These are phyloP conservation scores for Vireo altiloquus DNA, from an alignment of 2,113 vertebrate genomes.

Conservation along the genomic window DNA sequence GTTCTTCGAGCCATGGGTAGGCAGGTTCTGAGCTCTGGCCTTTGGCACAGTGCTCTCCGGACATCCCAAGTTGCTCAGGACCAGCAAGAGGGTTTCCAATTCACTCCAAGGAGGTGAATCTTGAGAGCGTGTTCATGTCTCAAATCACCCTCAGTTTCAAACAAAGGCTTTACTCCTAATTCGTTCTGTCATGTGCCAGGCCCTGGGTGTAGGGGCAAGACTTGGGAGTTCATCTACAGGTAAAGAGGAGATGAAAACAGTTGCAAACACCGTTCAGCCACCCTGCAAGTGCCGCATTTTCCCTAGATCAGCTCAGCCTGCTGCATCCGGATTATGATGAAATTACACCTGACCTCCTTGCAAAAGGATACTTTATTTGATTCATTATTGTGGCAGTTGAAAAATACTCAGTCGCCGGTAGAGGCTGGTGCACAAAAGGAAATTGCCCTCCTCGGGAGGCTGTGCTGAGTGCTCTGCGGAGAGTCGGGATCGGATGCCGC, in stretches of 20 bases:
- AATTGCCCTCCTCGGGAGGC: neutral
- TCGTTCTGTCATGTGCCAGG: neutral
- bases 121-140: neutral
- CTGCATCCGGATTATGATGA: neutral
- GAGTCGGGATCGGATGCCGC: neutral
- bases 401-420: neutral
- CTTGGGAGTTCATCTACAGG: neutral
- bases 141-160: neutral
- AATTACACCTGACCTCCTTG: conserved; percentile 32
- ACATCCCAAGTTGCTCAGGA: neutral
- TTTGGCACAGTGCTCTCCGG: neutral
- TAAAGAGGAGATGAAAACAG: neutral
- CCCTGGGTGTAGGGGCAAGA: neutral
- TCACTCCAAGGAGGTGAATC: neutral
- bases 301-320: neutral
- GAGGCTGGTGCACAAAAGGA: conserved; percentile 28
- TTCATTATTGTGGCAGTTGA: conserved; percentile 8
- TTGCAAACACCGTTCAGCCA: neutral
- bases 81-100: neutral
- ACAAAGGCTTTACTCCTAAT: neutral
- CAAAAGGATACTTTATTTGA: conserved; percentile 45
- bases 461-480: neutral
- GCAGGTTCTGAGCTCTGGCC: neutral
- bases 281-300: neutral
- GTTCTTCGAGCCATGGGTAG: neutral